Conservation (phyloP, 1,140 invertebrate genomes). For the Dermatophagoides farinae region DNA sequence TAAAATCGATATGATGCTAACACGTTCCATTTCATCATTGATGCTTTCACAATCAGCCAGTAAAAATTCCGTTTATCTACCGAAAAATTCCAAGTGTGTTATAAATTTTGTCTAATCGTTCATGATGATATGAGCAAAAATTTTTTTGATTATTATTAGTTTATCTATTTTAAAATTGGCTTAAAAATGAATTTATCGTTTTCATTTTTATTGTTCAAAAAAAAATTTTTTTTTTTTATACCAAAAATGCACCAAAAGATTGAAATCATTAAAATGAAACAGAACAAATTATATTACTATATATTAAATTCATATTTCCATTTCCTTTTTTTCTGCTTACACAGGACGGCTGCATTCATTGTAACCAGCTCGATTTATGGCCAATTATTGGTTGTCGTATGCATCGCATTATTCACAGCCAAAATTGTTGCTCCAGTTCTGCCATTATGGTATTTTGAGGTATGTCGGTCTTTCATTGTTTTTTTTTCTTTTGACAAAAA, state of each 20-base stretch:
- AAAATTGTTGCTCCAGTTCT: constrained; percentile 77
- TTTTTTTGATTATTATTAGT: no score
- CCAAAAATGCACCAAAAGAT: background rate
- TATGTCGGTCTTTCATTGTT: constrained; percentile 20
- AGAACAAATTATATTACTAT: background rate
- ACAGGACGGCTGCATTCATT: constrained; percentile 77
- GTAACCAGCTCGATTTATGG: constrained; percentile 74
- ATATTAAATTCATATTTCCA: background rate
- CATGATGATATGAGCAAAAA: background rate
- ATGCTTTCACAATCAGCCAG: background rate
- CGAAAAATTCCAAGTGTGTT: constrained; percentile 3
- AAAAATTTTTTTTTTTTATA: no score
- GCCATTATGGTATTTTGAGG: constrained; percentile 65
- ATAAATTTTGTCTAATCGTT: background rate
- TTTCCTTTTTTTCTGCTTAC: background rate
- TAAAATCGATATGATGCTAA: background rate
- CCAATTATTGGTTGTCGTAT: constrained; percentile 69
- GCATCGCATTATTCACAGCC: constrained; percentile 73
- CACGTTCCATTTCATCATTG: background rate
- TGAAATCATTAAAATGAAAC: background rate
- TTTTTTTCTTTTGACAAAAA: background rate
- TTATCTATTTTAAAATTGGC: background rate
- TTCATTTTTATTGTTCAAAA: background rate
- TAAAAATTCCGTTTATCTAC: background rate
- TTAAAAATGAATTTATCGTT: background rate